Conservation (phyloP, 2,888 invertebrate genomes). For the Eilema sororculum region DNA sequence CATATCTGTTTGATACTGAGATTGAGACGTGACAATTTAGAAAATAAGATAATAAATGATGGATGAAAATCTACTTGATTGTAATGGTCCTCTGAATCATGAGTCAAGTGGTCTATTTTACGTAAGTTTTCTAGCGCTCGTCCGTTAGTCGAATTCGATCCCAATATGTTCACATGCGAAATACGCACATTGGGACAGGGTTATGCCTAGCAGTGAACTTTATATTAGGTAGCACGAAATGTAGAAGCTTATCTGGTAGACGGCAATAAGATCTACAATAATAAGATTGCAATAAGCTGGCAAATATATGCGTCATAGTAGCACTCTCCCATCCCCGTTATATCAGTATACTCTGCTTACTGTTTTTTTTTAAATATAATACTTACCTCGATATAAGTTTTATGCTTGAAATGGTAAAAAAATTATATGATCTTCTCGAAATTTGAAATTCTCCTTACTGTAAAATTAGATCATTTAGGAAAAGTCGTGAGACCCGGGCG, state of each 20-base stretch:
- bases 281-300: too few relatives aligned
- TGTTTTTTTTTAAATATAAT: too few relatives aligned
- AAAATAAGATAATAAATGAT: background rate
- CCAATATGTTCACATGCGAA: too few relatives aligned
- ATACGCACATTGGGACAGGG: too few relatives aligned
- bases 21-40: background rate
- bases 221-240: too few relatives aligned
- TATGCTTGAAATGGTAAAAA: background rate
- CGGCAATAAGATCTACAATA: too few relatives aligned
- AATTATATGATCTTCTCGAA: background rate
- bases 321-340: too few relatives aligned
- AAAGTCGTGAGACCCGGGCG: constrained; percentile 3
- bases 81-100: background rate
- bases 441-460: background rate
- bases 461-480: constrained; percentile 10
- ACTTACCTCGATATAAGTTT: too few relatives aligned
- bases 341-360: too few relatives aligned
- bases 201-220: background rate
- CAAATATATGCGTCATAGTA: too few relatives aligned
- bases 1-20: background rate
- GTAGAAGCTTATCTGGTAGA: too few relatives aligned
- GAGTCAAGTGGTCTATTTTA: background rate
- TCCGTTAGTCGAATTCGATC: background rate
- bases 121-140: background rate
- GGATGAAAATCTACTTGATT: background rate